Evolutionary conservation across 2,797 vertebrate genomes (phyloP).

Genomic region (Anisognathus igniventris): DNA sequence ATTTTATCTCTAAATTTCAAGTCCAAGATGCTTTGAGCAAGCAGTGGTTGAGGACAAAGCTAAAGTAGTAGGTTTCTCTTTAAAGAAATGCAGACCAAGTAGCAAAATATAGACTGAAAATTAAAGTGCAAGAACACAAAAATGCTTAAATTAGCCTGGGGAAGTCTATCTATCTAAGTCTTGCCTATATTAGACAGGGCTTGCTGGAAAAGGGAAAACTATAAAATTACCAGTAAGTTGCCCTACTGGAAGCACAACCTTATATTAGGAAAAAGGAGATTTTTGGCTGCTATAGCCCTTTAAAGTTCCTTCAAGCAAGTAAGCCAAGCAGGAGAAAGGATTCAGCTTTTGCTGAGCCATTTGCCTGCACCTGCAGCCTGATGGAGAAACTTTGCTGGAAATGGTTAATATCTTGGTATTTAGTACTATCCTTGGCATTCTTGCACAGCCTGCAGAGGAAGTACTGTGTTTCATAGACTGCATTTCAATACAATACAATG

Average conservation of each 20-base stretch:
- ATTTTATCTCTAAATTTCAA: neutral
- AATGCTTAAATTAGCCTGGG: conserved; percentile 3
- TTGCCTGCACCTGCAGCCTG: neutral
- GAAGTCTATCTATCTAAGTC: neutral
- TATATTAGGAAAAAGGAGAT: neutral
- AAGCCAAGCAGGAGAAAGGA: neutral
- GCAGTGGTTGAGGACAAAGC: neutral
- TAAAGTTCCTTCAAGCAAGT: neutral
- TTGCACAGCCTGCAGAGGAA: neutral
- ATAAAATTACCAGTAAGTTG: neutral
- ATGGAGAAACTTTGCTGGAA: neutral
- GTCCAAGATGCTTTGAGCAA: neutral
- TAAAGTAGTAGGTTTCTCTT: conserved; percentile 53
- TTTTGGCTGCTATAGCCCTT: neutral
- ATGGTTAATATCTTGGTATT: neutral
- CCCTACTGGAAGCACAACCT: neutral
- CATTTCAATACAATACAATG: neutral
- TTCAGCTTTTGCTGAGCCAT: neutral
- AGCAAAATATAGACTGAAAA: conserved; percentile 67
- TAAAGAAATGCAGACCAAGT: conserved; percentile 53
- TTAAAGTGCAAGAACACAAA: conserved; percentile 23
- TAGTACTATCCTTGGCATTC: neutral
- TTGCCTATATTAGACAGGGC: neutral
- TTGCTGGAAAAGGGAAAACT: conserved; percentile 7
- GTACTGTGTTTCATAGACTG: neutral